These are phyloP conservation scores for Rostratula benghalensis DNA, from an alignment of 2,113 vertebrate genomes.

Conservation along the genomic window DNA sequence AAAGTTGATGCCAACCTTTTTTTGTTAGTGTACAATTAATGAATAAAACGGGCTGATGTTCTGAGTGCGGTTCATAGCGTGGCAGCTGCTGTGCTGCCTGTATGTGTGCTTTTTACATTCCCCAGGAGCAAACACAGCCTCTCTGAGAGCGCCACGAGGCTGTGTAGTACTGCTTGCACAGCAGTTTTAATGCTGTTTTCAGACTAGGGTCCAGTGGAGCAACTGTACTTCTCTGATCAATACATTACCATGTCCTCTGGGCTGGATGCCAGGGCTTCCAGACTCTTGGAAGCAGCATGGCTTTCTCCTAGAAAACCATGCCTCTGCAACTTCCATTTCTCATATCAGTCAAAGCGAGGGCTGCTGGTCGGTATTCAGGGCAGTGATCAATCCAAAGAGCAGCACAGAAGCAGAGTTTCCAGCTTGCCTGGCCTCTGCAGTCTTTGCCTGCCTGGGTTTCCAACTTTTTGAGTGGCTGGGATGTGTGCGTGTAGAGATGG, in stretches of 20 bases:
- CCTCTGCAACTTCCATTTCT: not conserved
- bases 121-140: not conserved
- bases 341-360: fast-evolving
- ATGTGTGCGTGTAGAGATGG: not conserved
- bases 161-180: not conserved
- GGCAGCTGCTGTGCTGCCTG: slow-evolving; percentile 18
- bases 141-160: fast-evolving
- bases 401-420: not conserved
- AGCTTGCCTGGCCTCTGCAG: not conserved
- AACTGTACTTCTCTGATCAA: not conserved
- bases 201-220: not conserved
- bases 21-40: not conserved
- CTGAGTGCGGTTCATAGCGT: not conserved
- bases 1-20: slow-evolving; percentile 34
- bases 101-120: not conserved
- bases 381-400: not conserved
- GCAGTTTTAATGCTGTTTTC: not conserved
- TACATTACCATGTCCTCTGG: not conserved
- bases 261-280: not conserved
- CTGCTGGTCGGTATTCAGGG: not conserved
- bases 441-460: not conserved
- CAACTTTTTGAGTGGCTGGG: not conserved
- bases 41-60: not conserved
- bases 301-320: not conserved
- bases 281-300: not conserved